Conservation (phyloP, 2,888 invertebrate species). For the Magallana nippona region DNA sequence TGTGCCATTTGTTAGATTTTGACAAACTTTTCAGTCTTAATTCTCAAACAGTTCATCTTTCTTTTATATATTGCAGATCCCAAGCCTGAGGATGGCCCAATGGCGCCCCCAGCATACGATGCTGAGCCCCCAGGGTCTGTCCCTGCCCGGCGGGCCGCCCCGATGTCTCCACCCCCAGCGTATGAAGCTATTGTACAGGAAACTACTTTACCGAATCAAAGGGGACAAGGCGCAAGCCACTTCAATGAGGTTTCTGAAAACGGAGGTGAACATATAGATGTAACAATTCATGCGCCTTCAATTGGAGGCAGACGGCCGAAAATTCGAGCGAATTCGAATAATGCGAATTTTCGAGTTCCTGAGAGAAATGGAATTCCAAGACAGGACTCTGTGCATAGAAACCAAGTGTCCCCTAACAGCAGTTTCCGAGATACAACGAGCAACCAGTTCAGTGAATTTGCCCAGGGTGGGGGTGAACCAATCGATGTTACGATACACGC, state of each 20-base stretch:
- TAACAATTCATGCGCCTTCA: slow-evolving; percentile 1
- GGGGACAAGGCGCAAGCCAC: neutral
- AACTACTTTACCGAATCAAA: neutral
- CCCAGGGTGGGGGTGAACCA: too few relatives aligned
- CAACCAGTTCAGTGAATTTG: too few relatives aligned
- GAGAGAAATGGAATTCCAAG: neutral
- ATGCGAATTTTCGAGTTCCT: neutral
- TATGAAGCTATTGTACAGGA: slow-evolving; percentile 1
- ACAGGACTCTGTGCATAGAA: slow-evolving; percentile 1
- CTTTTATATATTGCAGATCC: neutral
- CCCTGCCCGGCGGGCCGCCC: neutral
- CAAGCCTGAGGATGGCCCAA: neutral
- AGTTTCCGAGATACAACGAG: neutral
- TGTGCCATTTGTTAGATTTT: too few relatives aligned
- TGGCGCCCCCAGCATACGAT: neutral
- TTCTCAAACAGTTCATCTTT: neutral
- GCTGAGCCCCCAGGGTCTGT: neutral
- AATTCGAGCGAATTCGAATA: neutral
- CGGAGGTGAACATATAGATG: neutral
- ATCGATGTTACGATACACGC: too few relatives aligned
- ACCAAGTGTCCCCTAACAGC: slow-evolving; percentile 1
- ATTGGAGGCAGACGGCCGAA: neutral
- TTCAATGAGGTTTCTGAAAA: neutral
- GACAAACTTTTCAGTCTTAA: neutral
- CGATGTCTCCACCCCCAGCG: slow-evolving; percentile 10